Percentiles rank a stretch among this genome's conserved stretches.
phyloP scores from a whole-genome alignment of 1,140 invertebrate species.

The Odontomachus brunneus region DNA sequence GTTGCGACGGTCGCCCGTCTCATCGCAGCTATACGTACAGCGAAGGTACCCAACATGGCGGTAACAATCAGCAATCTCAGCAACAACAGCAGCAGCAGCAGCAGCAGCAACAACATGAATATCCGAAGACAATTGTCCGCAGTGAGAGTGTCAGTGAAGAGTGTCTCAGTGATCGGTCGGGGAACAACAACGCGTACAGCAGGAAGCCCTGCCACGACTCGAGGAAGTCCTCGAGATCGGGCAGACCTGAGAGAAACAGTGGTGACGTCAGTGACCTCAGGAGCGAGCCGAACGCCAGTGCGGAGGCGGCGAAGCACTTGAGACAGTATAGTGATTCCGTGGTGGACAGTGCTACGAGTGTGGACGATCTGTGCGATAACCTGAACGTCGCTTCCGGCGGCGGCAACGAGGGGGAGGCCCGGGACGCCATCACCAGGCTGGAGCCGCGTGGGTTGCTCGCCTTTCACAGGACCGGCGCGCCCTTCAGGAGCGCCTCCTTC shows the following conservation, averaged over 20 bases:
- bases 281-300: conserved; percentile 62
- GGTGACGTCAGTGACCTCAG: conserved; percentile 73
- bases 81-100: conserved; percentile 63
- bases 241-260: conserved; percentile 70
- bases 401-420: conserved; percentile 75
- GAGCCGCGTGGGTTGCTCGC: conserved; percentile 82
- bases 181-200: conserved; percentile 54
- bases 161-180: conserved; percentile 66
- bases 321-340: conserved; percentile 82
- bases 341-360: conserved; percentile 77
- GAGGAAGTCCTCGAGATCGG: conserved; percentile 61
- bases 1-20: conserved; percentile 69
- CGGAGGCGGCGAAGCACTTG: conserved; percentile 71
- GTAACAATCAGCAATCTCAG: conserved; percentile 46
- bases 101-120: conserved; percentile 23
- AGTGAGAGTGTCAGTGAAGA: conserved; percentile 81
- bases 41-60: conserved; percentile 66
- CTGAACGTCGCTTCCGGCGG: conserved; percentile 75
- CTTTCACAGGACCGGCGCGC: conserved; percentile 77
- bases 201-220: conserved; percentile 65
- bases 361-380: conserved; percentile 72
- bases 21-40: conserved; percentile 77
- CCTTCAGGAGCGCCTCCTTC: conserved; percentile 93
- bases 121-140: conserved; percentile 67
- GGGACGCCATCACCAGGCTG: conserved; percentile 76